Conservation (phyloP, 2,797 vertebrate genomes). For the Valencia hispanica region DNA sequence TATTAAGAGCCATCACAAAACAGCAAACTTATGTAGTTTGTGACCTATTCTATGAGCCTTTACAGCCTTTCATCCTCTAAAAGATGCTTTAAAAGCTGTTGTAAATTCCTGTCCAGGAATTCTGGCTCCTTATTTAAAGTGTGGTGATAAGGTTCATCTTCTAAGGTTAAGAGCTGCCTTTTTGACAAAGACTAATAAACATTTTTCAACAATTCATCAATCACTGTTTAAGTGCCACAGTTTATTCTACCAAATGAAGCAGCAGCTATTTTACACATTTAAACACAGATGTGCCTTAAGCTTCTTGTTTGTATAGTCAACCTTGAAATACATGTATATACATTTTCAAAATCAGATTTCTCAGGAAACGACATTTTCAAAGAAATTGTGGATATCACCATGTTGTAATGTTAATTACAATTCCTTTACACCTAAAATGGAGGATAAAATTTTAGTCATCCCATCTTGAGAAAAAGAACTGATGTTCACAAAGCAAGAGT, state of each 20-base stretch:
- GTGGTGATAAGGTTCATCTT: slow-evolving; percentile 52
- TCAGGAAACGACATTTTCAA: neutral
- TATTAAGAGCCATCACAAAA: slow-evolving; percentile 61
- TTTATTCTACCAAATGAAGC: neutral
- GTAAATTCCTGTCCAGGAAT: slow-evolving; percentile 65
- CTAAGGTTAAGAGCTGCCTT: slow-evolving; percentile 12
- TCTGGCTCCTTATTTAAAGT: slow-evolving; percentile 44
- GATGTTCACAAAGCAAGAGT: neutral
- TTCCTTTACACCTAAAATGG: neutral
- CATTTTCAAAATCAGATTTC: neutral
- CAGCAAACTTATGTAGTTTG: slow-evolving; percentile 74
- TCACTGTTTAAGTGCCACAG: slow-evolving; percentile 4
- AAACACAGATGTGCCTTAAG: neutral
- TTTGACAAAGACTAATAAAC: slow-evolving; percentile 24
- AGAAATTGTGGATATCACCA: neutral
- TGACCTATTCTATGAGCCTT: slow-evolving; percentile 66
- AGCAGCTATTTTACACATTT: neutral
- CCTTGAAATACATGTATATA: neutral
- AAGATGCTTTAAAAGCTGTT: slow-evolving; percentile 66
- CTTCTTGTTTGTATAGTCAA: neutral
- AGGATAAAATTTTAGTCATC: neutral
- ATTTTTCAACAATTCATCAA: slow-evolving; percentile 9
- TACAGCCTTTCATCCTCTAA: slow-evolving; percentile 64
- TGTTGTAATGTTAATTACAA: neutral
- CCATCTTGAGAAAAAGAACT: neutral